Conservation (phyloP, 2,888 invertebrate species). For the Psylliodes chrysocephalus region DNA sequence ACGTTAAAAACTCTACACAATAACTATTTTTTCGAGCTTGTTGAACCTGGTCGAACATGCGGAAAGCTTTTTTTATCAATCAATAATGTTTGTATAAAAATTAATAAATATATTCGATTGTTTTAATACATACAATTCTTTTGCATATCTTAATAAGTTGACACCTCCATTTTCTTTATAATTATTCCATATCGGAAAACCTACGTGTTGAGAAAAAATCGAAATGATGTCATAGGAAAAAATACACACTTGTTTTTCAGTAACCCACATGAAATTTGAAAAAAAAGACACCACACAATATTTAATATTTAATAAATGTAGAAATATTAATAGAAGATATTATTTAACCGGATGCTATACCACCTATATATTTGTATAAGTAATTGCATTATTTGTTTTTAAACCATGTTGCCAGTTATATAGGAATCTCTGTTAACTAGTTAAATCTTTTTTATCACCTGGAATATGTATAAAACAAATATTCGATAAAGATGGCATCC, state of each 20-base stretch:
- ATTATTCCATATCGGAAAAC: background rate
- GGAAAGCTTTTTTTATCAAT: too few relatives aligned
- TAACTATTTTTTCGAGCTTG: too few relatives aligned
- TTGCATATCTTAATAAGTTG: background rate
- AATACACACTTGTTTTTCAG: slow-evolving; percentile 10
- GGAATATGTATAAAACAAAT: too few relatives aligned
- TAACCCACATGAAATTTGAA: slow-evolving; percentile 9
- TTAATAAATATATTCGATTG: too few relatives aligned
- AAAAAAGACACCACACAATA: slow-evolving; percentile 8
- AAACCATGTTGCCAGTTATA: too few relatives aligned
- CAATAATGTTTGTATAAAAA: too few relatives aligned
- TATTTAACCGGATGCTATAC: slow-evolving; percentile 5
- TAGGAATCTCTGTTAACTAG: background rate
- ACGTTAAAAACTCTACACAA: too few relatives aligned
- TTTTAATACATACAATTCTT: too few relatives aligned
- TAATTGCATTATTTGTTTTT: background rate
- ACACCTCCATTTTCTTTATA: background rate
- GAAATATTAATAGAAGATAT: background rate
- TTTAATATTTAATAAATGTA: background rate
- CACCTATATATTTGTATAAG: background rate
- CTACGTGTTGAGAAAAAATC: background rate
- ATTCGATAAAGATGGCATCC: too few relatives aligned
- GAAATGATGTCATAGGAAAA: slow-evolving; percentile 12
- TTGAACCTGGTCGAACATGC: too few relatives aligned
- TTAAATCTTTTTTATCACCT: background rate